These are phyloP conservation scores for Andrena flavipes DNA, from an alignment of 2,888 invertebrate genomes.

Conservation along the genomic window DNA sequence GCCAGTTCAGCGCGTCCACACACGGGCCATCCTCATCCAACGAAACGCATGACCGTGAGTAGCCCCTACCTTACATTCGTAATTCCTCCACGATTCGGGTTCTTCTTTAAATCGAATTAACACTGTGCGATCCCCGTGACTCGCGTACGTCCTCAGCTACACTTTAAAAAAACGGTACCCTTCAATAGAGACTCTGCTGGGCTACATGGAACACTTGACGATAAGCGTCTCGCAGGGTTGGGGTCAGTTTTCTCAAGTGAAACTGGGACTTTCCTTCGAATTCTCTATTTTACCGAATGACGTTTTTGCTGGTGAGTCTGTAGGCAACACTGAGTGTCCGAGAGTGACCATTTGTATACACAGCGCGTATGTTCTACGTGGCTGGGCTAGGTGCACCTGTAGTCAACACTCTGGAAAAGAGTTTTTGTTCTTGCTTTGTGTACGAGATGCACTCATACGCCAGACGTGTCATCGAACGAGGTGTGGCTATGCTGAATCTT, in stretches of 20 bases:
- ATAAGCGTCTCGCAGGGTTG: not conserved
- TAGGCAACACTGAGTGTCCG: not conserved
- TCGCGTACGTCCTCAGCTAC: not conserved
- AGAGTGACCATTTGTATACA: not conserved
- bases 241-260: not conserved
- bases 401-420: not conserved
- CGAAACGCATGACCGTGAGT: constrained; percentile 36
- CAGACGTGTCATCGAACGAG: not conserved
- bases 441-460: not conserved
- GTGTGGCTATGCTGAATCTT: not conserved
- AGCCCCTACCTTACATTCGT: not conserved
- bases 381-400: not conserved
- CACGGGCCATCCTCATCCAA: not conserved
- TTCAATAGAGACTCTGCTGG: not conserved
- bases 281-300: not conserved
- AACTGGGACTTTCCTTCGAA: not conserved
- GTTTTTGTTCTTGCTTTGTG: not conserved
- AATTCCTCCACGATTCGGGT: not conserved
- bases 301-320: not conserved
- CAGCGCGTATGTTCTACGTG: not conserved
- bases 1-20: not conserved
- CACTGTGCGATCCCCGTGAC: not conserved
- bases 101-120: not conserved
- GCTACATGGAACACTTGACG: not conserved
- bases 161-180: not conserved